A percentile compares a stretch with the other conserved stretches of the same genome.
Evolutionary conservation across 2,113 vertebrate species (phyloP).

Genomic region (Catharus minimus): DNA sequence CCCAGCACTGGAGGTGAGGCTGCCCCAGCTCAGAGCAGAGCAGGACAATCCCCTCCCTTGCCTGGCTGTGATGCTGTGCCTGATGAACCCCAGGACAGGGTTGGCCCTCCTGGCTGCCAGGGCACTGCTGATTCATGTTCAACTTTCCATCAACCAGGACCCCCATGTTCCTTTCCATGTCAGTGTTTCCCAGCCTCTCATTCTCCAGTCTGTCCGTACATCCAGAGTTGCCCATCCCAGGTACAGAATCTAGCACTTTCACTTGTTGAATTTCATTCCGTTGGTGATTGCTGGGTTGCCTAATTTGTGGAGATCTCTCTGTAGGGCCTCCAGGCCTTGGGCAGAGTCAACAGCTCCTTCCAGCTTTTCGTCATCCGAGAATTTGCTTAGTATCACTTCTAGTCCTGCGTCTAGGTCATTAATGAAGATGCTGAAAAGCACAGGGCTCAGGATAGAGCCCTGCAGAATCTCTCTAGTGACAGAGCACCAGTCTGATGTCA

Average conservation of each 20-base stretch:
- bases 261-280: neutral
- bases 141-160: neutral
- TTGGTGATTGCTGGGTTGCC: neutral
- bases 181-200: neutral
- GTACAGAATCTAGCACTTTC: neutral
- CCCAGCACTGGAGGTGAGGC: rapidly evolving
- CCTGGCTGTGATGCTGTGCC: rapidly evolving
- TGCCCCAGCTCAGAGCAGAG: rapidly evolving
- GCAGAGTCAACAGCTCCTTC: neutral
- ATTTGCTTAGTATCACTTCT: neutral
- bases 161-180: neutral
- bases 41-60: neutral
- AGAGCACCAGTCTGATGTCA: neutral
- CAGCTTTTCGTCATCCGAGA: rapidly evolving
- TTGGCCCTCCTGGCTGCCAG: neutral
- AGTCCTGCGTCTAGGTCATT: neutral
- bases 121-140: neutral
- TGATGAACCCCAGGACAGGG: rapidly evolving
- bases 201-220: neutral
- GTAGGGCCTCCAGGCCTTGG: neutral
- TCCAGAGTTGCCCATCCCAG: neutral
- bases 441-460: neutral
- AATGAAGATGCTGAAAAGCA: neutral
- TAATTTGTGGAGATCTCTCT: neutral
- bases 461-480: neutral